These are phyloP conservation scores for Drosophila repletoides DNA, from an alignment of 1,140 invertebrate genomes.

Conservation along the genomic window DNA sequence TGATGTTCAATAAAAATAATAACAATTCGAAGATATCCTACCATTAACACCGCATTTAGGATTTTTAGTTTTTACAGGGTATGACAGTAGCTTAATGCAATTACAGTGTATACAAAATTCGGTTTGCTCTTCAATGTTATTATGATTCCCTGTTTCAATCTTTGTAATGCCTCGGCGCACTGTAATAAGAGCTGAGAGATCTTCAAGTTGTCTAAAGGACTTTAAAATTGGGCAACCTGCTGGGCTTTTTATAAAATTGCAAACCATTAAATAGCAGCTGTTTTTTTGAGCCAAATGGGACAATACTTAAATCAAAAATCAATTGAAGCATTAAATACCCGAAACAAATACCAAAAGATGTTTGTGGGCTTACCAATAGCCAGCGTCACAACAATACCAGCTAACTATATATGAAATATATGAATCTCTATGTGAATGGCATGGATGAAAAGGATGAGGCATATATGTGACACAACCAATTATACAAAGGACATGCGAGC, in stretches of 20 bases:
- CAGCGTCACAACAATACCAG: slow-evolving; percentile 46
- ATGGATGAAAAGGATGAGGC: slow-evolving; percentile 30
- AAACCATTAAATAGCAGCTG: slow-evolving; percentile 40
- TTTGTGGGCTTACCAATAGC: slow-evolving; percentile 45
- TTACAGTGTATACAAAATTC: not conserved
- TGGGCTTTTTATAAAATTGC: slow-evolving; percentile 38
- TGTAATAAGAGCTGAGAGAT: slow-evolving; percentile 13
- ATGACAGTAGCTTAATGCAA: no score
- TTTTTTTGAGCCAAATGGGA: slow-evolving; percentile 12
- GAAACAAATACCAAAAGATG: slow-evolving; percentile 53
- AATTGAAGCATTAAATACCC: slow-evolving; percentile 79
- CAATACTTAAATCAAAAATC: slow-evolving; percentile 68
- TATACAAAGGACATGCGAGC: slow-evolving; percentile 67
- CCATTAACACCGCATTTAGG: no score
- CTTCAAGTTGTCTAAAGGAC: slow-evolving; percentile 27
- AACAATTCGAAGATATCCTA: no score
- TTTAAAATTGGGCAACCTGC: slow-evolving; percentile 51
- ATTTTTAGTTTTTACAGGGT: not conserved
- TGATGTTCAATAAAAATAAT: no score
- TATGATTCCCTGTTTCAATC: slow-evolving; percentile 4
- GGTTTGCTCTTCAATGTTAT: slow-evolving; percentile 2
- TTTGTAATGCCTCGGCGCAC: not conserved
- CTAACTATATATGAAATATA: slow-evolving; percentile 12
- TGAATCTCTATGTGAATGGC: not conserved
- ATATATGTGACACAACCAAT: slow-evolving; percentile 71